Conservation (phyloP, 30 jellyfish, hydroid and myxozoan species). For the Aurelia coerulea region DNA sequence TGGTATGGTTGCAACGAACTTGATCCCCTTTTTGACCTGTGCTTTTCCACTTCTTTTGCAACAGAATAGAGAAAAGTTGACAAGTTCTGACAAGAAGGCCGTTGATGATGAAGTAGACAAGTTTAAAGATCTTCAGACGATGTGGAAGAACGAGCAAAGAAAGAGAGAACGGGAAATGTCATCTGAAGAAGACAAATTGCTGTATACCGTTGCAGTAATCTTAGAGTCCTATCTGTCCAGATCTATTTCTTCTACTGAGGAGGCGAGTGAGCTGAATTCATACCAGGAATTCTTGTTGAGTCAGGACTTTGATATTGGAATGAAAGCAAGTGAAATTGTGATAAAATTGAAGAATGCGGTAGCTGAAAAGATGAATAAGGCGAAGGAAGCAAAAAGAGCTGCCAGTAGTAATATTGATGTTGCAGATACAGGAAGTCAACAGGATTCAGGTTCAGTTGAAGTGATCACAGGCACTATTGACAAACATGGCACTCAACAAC, state of each 20-base stretch:
- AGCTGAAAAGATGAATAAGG: background rate
- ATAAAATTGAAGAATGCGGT: background rate
- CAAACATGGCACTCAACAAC: background rate
- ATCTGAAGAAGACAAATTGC: conserved; percentile 1
- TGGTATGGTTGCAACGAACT: conserved; percentile 29
- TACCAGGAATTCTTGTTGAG: conserved; percentile 6
- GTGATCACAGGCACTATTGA: background rate
- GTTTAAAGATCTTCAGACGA: conserved; percentile 23
- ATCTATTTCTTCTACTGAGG: background rate
- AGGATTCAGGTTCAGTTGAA: too few relatives aligned
- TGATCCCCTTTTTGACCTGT: conserved; percentile 85
- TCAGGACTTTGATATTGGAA: conserved; percentile 15
- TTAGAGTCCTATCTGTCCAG: background rate
- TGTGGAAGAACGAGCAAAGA: background rate
- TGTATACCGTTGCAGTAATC: conserved; percentile 2
- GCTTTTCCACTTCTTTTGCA: conserved; percentile 87
- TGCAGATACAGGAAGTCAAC: background rate
- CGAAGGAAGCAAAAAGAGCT: background rate
- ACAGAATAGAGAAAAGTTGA: conserved; percentile 44
- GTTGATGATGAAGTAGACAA: conserved; percentile 18
- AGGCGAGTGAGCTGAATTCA: background rate
- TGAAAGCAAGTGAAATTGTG: conserved; percentile 13
- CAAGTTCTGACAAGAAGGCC: conserved; percentile 1
- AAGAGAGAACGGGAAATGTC: background rate
- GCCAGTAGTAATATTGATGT: background rate